A percentile compares a stretch with the other conserved stretches of the same genome.
phyloP scores from a whole-genome alignment of 2,113 vertebrate genomes.

The Spermophilus dauricus region DNA sequence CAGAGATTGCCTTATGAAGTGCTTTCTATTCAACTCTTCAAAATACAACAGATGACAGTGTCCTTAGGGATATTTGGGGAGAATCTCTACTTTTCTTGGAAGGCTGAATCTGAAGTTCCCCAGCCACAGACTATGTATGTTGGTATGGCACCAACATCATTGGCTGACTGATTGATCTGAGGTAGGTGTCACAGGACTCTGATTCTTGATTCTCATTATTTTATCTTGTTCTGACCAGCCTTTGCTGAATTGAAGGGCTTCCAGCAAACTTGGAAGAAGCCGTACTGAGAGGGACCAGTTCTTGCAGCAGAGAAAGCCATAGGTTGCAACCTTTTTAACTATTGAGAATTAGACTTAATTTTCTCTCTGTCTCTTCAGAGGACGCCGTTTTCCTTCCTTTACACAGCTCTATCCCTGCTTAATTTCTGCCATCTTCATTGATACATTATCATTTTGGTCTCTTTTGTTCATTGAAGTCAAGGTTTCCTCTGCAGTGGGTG shows the following conservation, averaged over 20 bases:
- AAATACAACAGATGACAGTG: neutral
- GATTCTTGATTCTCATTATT: neutral
- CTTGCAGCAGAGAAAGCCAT: neutral
- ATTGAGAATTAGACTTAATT: neutral
- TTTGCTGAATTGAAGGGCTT: conserved; percentile 2
- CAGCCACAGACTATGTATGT: neutral
- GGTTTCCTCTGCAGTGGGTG: neutral
- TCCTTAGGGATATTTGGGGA: neutral
- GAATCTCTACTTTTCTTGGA: neutral
- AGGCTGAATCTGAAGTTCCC: conserved; percentile 1
- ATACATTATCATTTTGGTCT: neutral
- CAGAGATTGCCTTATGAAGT: neutral
- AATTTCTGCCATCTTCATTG: neutral
- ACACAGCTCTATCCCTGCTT: neutral
- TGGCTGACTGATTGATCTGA: neutral
- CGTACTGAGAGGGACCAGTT: neutral
- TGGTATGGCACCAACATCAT: neutral
- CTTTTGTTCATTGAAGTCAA: neutral
- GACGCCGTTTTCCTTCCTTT: neutral
- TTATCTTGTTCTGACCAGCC: neutral
- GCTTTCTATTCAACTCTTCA: neutral
- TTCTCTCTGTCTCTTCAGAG: neutral
- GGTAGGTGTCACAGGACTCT: neutral
- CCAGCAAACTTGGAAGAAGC: neutral
- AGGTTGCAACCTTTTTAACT: neutral